Evolutionary conservation across 2,113 vertebrate genomes (phyloP), one percentile per base, ranked within the genome.

Genomic region (Hippocampus guttulatus): DNA sequence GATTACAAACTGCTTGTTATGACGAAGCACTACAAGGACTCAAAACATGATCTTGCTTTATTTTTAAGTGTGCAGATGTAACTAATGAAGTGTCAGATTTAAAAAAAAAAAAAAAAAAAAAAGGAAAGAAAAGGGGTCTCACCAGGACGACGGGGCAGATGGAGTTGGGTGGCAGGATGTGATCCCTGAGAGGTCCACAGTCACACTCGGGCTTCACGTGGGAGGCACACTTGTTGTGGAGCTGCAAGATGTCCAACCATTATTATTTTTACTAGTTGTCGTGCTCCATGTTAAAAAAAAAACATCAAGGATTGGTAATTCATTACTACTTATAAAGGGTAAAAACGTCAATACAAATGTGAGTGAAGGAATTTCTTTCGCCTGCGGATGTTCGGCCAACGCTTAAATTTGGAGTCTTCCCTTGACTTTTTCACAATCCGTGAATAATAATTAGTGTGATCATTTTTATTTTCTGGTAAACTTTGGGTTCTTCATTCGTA

Each of bases 161-260:
- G 27, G 95, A 91, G 74, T 91, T 96, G 68, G 96, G 96, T 65
- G 95, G 95, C 84, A 98, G 94, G 88, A 97, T 94, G 91, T 97
- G 96, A 88, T 96, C 94, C 87, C 94, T 96, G 90, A 98, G 84
- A 79, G 92, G 91, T 83, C 95, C 96, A 47, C 95, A 96, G 89
- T 98, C 95, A 91, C 96, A 98, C 87, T 97, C 95, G 1, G 95
- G 96, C 84, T 95, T 97, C 76, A 98, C 90, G 75, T 97, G 96
- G 75, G 96, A 98, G 77, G 96, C 96, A 86, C 96, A 98, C 88
- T 98, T 97, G 89, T 98, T 98, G 91, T 97, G 96, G 73, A 98
- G 90, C 96, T 97, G 83, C 76, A 81, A 79, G 64, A 84, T 85
- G 72, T 76, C 57, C 71, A 55, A 47, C 76, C 33, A 77, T 80